Evolutionary conservation across 1,140 invertebrate species (phyloP).

Genomic region (Achatina immaculata): DNA sequence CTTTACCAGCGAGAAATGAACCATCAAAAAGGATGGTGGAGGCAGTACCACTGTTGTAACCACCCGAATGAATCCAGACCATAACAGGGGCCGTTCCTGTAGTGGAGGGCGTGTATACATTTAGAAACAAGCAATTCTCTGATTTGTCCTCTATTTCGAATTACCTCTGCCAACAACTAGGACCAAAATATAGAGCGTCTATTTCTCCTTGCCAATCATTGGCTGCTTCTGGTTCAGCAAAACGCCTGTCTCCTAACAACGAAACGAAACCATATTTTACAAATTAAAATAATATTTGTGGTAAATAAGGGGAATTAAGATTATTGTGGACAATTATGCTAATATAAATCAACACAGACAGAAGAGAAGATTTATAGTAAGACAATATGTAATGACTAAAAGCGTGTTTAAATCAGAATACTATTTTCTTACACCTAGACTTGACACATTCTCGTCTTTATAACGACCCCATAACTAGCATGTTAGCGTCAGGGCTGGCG

Average conservation of each 20-base stretch:
- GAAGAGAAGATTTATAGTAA: no score
- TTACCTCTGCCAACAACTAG: not conserved
- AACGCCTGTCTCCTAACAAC: not conserved
- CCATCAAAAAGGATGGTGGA: conserved; percentile 81
- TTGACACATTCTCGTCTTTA: no score
- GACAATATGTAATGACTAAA: no score
- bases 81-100: conserved; percentile 78
- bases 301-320: no score
- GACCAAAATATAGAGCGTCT: not conserved
- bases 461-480: no score
- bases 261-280: no score
- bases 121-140: conserved; percentile 94
- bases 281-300: not conserved
- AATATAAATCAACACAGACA: no score
- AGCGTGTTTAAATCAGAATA: no score
- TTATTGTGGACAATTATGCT: no score
- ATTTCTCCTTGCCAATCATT: not conserved
- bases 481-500: no score
- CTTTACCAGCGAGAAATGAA: conserved; percentile 86
- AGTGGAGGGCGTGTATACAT: conserved; percentile 81
- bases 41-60: conserved; percentile 91
- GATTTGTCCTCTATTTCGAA: conserved; percentile 75
- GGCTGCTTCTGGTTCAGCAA: not conserved
- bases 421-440: no score
- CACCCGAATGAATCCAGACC: conserved; percentile 95